Percentiles rank a stretch among this genome's conserved stretches.
Conservation (phyloP, 2,113 vertebrate species). For the Tragelaphus buxtoni region DNA sequence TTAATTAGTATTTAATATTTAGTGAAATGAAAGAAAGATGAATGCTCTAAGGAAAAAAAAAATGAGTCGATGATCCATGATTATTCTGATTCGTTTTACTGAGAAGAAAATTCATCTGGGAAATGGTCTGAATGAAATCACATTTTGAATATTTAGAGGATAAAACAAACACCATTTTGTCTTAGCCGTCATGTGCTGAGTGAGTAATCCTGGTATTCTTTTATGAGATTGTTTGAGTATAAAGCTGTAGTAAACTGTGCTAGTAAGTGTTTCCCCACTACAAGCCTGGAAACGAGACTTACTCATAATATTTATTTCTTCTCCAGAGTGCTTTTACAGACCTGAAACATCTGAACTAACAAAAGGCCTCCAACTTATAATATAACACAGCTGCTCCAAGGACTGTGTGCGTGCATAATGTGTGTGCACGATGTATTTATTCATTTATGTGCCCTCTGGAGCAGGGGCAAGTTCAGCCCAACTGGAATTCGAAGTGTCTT, state of each 20-base stretch:
- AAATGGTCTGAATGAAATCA: conserved; percentile 53
- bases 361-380: conserved; percentile 58
- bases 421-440: conserved; percentile 4
- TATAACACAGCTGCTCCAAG: conserved; percentile 55
- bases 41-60: not conserved
- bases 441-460: conserved; percentile 52
- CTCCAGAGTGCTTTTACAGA: conserved; percentile 50
- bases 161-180: conserved; percentile 52
- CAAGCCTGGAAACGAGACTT: conserved; percentile 51
- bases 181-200: conserved; percentile 50
- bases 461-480: not conserved
- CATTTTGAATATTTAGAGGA: conserved; percentile 33
- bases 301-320: conserved; percentile 66
- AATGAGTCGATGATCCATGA: not conserved
- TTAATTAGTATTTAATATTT: not conserved
- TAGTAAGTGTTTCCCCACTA: conserved; percentile 63
- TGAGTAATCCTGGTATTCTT: conserved; percentile 8
- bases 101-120: conserved; percentile 49
- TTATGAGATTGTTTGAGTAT: conserved; percentile 52
- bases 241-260: conserved; percentile 40
- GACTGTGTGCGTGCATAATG: rapidly evolving
- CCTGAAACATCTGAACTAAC: conserved; percentile 56
- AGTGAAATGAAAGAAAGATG: not conserved
- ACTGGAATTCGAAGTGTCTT: conserved; percentile 34
- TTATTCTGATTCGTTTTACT: conserved; percentile 7